phyloP scores from a whole-genome alignment of 2,113 vertebrate species.

The Paracanthobrama guichenoti region DNA sequence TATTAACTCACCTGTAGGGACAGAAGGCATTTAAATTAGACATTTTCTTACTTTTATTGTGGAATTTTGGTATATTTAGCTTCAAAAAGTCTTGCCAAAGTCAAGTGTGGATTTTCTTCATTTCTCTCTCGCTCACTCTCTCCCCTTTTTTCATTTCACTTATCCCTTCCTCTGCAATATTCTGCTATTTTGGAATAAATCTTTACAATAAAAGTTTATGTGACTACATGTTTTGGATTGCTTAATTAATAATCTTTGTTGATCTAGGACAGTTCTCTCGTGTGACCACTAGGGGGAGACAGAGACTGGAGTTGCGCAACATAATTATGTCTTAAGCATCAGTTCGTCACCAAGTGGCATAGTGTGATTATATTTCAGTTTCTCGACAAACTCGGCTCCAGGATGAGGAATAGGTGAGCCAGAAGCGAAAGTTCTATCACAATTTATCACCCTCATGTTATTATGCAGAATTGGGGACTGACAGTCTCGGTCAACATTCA shows the following conservation, averaged over 20 bases:
- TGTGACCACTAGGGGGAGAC: conserved; percentile 11
- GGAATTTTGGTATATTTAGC: conserved; percentile 71
- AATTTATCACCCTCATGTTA: background rate
- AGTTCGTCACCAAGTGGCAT: background rate
- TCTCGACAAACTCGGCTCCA: background rate
- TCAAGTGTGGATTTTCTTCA: conserved; percentile 70
- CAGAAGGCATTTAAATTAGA: conserved; percentile 42
- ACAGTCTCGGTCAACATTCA: background rate
- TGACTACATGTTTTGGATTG: conserved; percentile 48
- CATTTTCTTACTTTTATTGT: conserved; percentile 67
- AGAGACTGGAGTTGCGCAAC: background rate
- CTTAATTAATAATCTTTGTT: background rate
- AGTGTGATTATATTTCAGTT: background rate
- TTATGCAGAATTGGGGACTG: background rate
- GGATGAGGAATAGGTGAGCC: background rate
- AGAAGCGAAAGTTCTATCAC: background rate
- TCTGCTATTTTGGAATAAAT: conserved; percentile 87
- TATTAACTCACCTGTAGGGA: conserved; percentile 25
- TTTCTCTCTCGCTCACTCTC: conserved; percentile 71
- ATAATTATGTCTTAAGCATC: background rate
- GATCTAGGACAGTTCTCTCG: background rate
- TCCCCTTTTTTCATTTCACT: conserved; percentile 37
- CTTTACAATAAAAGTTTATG: conserved; percentile 83
- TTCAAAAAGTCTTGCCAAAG: conserved; percentile 78
- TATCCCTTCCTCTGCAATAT: conserved; percentile 59